Base-by-base conservation (phyloP, 2,113 vertebrate genomes). In the Tricholaema leucomelas region DNA sequence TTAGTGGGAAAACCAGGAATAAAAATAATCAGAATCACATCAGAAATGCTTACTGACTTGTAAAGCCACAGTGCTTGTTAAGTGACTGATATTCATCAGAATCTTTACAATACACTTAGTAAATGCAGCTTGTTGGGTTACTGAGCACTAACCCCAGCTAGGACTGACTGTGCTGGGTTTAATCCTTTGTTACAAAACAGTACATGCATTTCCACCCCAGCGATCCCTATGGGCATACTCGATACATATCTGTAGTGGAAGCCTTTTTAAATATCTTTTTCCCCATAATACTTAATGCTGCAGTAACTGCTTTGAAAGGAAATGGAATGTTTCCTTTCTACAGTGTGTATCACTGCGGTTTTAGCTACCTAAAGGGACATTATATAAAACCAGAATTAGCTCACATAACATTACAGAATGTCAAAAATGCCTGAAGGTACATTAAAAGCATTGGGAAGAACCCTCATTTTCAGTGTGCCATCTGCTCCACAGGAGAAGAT, bases 401-500 rank as follows among this genome's bases (percentile, higher is more conserved):
- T 76, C 78, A 58, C 52, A 8, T 67, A 79, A 81, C 6, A 20
- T 97, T 98, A 99, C 92, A 99, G 98, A 91, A 98, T 94, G 94
- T 99, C 98, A 38, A 98, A 98, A 96, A 99, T 98, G 97, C 98
- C 97, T 87, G 97, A 97, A 76, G 98, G 98, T 92, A 99, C 97
- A 71, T 98, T 98, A 98, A 99, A 99, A 96, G 98, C 98, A 88
- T 97, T 98, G 12, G 99, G 99, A 54, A 99, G 98, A 86, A 99
- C 98, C 88, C 99, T 98, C 97, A 99, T 99, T 97, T 99, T 99
- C 93, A 99, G 97, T 0, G 99, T 99, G 90, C 99, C 99, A 33
- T 99, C 99, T 9, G 99, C 99, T 56, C 99, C 99, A 63, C 99
- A 99, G 95, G 99, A 99, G 97, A 99, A 99, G 97, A 99, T 98